These are phyloP conservation scores for Numenius arquata DNA, from an alignment of 2,113 vertebrate species.

Conservation along the genomic window DNA sequence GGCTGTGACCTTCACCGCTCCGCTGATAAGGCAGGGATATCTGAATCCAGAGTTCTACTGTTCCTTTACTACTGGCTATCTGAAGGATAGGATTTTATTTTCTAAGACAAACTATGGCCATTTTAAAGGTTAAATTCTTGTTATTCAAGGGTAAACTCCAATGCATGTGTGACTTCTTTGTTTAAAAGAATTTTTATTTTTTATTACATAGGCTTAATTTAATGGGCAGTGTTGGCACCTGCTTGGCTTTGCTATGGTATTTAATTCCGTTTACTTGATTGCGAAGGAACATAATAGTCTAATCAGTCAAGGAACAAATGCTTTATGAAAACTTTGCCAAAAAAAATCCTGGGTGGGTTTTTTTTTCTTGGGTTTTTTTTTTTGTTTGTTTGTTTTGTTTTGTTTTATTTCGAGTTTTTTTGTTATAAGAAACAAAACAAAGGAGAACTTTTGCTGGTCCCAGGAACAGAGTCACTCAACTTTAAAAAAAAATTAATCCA, in stretches of 20 bases:
- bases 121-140: constrained; percentile 38
- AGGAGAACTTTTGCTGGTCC: neutral
- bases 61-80: constrained; percentile 32
- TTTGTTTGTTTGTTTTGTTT: neutral
- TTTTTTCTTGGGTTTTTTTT: neutral
- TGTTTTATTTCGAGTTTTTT: too few relatives aligned
- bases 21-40: constrained; percentile 28
- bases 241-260: neutral
- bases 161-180: neutral
- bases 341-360: neutral
- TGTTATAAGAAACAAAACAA: neutral
- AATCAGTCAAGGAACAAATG: constrained; percentile 23
- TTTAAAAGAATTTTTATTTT: constrained; percentile 4
- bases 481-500: neutral
- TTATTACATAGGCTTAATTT: neutral
- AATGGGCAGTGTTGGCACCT: neutral
- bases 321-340: constrained; percentile 33
- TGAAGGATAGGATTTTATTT: constrained; percentile 23
- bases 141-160: neutral
- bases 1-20: constrained; percentile 8
- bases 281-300: neutral
- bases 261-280: constrained; percentile 29
- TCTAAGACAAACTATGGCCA: neutral
- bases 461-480: neutral
- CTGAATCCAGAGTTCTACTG: neutral